Evolutionary conservation across 37 sponge, comb jelly and placozoan species (phyloP).

Genomic region (Petrosia ficiformis): DNA sequence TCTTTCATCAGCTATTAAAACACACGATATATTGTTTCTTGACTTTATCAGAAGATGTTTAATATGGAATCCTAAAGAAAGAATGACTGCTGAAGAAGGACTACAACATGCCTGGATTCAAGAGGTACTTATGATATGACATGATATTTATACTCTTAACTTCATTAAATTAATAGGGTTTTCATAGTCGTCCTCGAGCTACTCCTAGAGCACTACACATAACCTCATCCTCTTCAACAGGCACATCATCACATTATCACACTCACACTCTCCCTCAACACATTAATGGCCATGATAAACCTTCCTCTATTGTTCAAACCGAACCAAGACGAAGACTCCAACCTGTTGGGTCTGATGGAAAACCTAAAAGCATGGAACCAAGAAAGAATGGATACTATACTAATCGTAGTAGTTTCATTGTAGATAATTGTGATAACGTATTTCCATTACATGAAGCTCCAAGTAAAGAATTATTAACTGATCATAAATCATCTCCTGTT

Average conservation of each 20-base stretch:
- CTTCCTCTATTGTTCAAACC: not conserved
- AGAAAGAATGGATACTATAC: not conserved
- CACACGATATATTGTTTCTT: constrained; percentile 69
- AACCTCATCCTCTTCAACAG: not conserved
- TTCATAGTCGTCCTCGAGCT: constrained; percentile 19
- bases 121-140: constrained; percentile 55
- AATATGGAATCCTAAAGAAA: constrained; percentile 61
- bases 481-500: too few relatives aligned
- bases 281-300: not conserved
- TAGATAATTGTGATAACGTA: too few relatives aligned
- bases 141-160: not conserved
- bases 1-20: constrained; percentile 59
- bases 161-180: constrained; percentile 22
- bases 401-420: too few relatives aligned
- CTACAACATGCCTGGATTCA: constrained; percentile 83
- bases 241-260: constrained; percentile 16
- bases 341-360: not conserved
- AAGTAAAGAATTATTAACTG: too few relatives aligned
- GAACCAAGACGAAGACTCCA: not conserved
- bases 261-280: not conserved
- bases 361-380: not conserved
- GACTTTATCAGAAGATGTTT: constrained; percentile 89
- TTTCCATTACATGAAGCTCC: too few relatives aligned
- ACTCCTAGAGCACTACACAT: constrained; percentile 8
- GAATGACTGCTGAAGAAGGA: constrained; percentile 79